phyloP scores from a whole-genome alignment of 2,797 vertebrate species.

The Poeciliopsis gracilis region DNA sequence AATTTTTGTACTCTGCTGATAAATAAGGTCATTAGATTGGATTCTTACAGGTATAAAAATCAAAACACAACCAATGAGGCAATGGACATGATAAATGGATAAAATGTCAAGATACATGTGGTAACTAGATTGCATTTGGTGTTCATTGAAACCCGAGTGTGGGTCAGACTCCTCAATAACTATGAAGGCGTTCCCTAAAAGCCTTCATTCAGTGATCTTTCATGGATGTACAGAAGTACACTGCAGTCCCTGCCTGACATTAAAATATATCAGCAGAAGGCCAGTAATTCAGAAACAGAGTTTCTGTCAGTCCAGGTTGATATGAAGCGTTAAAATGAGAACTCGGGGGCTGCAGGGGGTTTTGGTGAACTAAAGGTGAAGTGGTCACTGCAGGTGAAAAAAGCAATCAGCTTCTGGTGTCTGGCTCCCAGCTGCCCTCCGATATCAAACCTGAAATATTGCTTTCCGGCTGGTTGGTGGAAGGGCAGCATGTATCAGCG shows the following conservation, averaged over 20 bases:
- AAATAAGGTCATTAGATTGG: no score
- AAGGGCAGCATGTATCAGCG: no score
- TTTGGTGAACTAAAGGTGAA: slow-evolving; percentile 1
- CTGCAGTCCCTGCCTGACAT: neutral
- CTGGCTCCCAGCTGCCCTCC: neutral
- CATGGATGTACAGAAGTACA: neutral
- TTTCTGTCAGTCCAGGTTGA: neutral
- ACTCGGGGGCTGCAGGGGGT: neutral
- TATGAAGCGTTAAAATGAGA: neutral
- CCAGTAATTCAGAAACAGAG: neutral
- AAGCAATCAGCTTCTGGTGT: slow-evolving; percentile 5
- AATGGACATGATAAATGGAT: neutral
- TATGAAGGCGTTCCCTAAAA: neutral
- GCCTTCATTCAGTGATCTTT: neutral
- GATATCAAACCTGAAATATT: slow-evolving; percentile 2
- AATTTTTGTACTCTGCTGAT: neutral
- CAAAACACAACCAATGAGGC: neutral
- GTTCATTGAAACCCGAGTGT: neutral
- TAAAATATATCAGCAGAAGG: neutral
- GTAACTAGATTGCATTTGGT: neutral
- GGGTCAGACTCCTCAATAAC: neutral
- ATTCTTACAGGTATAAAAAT: neutral
- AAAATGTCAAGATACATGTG: neutral
- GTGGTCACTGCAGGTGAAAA: neutral
- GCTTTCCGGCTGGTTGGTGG: neutral